Base-by-base conservation (phyloP, 2,888 invertebrate genomes). In the Folsomia candida region DNA sequence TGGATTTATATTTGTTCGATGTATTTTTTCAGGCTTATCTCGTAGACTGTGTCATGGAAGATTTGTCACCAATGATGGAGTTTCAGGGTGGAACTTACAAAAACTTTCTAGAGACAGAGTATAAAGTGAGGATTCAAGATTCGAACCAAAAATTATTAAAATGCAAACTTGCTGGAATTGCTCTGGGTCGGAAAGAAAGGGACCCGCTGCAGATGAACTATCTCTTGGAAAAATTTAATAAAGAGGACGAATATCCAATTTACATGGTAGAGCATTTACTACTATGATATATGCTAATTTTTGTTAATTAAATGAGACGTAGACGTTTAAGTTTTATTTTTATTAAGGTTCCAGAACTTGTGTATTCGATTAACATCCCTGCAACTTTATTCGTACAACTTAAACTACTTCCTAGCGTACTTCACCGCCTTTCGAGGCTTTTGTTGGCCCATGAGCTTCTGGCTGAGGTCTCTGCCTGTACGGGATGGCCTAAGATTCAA, bases 171-270 rank as follows among this genome's bases (percentile, higher is more conserved):
- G 62, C 71, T 11, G 67, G 71, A 18, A 59, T 60, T 3, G 18
- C 26, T 2, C 18, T 61, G 27, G 71, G 63, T 22, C 1, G 26
- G 26, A 20, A 24, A 27, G 11, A 54, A 2, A 62, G 63, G 51
- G 54, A 54, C 54, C 54, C 54, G 22, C 18, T 54, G 4, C 71
- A 71, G 28, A n/a, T 67, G 28, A 71, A 71, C 24, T 71, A 63
- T 59, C 29, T 71, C 6, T 25, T 71, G 26, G 60, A 71, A 24
- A 71, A 67, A 25, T 67, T 29, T 27, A 26, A 29, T 6, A 71
- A 71, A 51, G 71, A 71, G 58, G 71, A 71, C 3, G 71, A 71
- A 51, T 71, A 67, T 27, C 67, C 67, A 0, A 57, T 71, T n/a
- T 71, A 67, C 63, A 37, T 71, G 4, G 51, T 27, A 61, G n/a